Conservation (phyloP, 2,888 invertebrate genomes). For the Gnatocerus cornutus region DNA sequence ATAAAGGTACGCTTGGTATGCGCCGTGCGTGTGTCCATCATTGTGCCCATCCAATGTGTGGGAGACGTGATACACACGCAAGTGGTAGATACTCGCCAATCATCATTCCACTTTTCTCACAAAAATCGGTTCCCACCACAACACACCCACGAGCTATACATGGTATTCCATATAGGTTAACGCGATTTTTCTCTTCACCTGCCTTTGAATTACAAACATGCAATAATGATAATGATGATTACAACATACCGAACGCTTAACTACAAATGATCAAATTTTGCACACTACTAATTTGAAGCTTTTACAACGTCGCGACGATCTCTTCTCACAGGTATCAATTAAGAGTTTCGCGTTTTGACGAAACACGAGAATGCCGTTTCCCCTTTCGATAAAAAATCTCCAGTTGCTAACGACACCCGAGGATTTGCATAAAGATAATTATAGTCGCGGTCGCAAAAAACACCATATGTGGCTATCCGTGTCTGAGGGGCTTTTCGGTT, state of each 20-base stretch:
- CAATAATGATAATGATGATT: slow-evolving; percentile 39
- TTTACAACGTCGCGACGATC: slow-evolving; percentile 9
- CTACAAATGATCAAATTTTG: slow-evolving; percentile 24
- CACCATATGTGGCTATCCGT: slow-evolving; percentile 42
- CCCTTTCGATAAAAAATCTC: slow-evolving; percentile 8
- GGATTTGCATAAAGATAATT: slow-evolving; percentile 35
- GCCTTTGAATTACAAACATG: slow-evolving; percentile 36
- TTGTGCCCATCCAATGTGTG: slow-evolving; percentile 55
- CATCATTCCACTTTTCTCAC: slow-evolving; percentile 60
- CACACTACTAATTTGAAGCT: slow-evolving; percentile 10
- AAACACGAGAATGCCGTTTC: slow-evolving; percentile 26
- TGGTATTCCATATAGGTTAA: slow-evolving; percentile 37
- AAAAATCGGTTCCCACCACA: slow-evolving; percentile 58
- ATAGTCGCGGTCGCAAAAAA: slow-evolving; percentile 26
- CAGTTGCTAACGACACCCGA: not conserved
- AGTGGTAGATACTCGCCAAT: slow-evolving; percentile 54
- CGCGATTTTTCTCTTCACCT: slow-evolving; percentile 44
- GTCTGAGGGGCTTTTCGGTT: slow-evolving; percentile 24
- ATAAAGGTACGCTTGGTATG: slow-evolving; percentile 61
- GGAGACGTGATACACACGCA: slow-evolving; percentile 61
- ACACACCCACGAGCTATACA: slow-evolving; percentile 49
- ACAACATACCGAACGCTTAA: slow-evolving; percentile 24
- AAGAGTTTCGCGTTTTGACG: slow-evolving; percentile 17
- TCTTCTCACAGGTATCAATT: slow-evolving; percentile 14
- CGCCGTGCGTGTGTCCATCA: slow-evolving; percentile 60